Evolutionary conservation across 2,888 invertebrate species (phyloP), one percentile per base, ranked within the genome.

Genomic region (Gymnoscelis rufifasciata): DNA sequence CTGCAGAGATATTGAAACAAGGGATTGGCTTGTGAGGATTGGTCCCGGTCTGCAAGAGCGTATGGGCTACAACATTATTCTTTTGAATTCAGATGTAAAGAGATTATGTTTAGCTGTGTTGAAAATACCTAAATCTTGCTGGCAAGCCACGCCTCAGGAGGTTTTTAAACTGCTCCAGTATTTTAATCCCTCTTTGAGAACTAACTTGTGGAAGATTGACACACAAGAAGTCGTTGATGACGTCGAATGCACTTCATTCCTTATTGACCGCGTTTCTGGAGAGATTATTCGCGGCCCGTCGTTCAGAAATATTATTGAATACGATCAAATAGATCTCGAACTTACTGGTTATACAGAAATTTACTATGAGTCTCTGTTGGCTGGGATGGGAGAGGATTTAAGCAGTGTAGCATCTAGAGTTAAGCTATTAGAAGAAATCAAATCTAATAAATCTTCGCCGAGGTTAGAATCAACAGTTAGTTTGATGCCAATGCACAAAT

Each of bases 251-350:
- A 82, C 83, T 0, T 82, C 77, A 0, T 82, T 87, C 45, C 42
- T 83, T 1, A 76, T 86, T 2, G 86, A 87, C 43, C 60, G 79
- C 12, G 69, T 83, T 0, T 87, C 87, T 0, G 80, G 79, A 0
- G 86, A 87, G 60, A 74, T 84, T 0, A 77, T 87, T 30, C 67
- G 87, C 0, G 84, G 86, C 0, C 76, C 76, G 0, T 57, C 70
- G 0, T 86, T 86, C 42, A 83, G 83, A 58, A 87, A 87, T 51
- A 69, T 84, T 0, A 78, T 87, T 24, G 84, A 87, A 54, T 86
- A 86, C 37, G 64, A 65, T 7, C 78, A 78, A 48, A 86, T 84
- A 69, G 83, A 84, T 8, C 86, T 87, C 51, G 84, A 86, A 47
- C 28, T 86, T n/a, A 76, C 71, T 6, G 84, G 81, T 0, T 82